Percentiles rank a stretch among this genome's conserved stretches.
Evolutionary conservation across 2,888 invertebrate species (phyloP).

Genomic region (Napeogenes sylphis): DNA sequence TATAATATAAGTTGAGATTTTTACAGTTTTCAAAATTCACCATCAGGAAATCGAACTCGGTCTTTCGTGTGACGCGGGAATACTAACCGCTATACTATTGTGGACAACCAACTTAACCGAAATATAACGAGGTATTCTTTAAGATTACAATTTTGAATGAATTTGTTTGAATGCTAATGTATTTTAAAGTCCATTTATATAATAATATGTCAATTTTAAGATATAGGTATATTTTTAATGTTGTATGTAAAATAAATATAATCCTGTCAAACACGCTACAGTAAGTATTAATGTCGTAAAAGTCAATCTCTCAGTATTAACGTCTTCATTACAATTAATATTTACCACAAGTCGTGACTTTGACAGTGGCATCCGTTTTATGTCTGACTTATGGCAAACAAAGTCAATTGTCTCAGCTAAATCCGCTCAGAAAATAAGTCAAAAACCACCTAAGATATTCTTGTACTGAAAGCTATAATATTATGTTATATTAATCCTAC

Average conservation of each 20-base stretch:
- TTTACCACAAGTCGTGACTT: conserved; percentile 44
- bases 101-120: too few species aligned
- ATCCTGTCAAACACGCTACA: conserved; percentile 11
- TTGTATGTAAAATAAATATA: conserved; percentile 2
- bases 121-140: too few species aligned
- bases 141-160: too few species aligned
- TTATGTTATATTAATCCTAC: not conserved
- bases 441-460: conserved; percentile 27
- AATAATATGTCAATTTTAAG: too few species aligned
- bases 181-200: too few species aligned
- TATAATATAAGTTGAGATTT: too few species aligned
- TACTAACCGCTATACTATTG: too few species aligned
- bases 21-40: too few species aligned
- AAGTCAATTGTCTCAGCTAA: conserved; percentile 71
- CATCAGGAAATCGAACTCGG: too few species aligned
- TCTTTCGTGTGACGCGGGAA: too few species aligned
- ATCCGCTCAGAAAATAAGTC: conserved; percentile 56
- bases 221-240: too few species aligned
- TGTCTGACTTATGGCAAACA: conserved; percentile 64
- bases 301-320: conserved; percentile 38
- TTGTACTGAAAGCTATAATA: conserved; percentile 14
- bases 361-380: conserved; percentile 70
- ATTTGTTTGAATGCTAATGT: too few species aligned
- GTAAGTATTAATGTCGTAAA: conserved; percentile 18
- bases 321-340: conserved; percentile 59